Percentiles rank a stretch among this genome's conserved stretches.
These are phyloP conservation scores for Acyrthosiphon pisum DNA, from an alignment of 1,140 invertebrate species.

Conservation along the genomic window DNA sequence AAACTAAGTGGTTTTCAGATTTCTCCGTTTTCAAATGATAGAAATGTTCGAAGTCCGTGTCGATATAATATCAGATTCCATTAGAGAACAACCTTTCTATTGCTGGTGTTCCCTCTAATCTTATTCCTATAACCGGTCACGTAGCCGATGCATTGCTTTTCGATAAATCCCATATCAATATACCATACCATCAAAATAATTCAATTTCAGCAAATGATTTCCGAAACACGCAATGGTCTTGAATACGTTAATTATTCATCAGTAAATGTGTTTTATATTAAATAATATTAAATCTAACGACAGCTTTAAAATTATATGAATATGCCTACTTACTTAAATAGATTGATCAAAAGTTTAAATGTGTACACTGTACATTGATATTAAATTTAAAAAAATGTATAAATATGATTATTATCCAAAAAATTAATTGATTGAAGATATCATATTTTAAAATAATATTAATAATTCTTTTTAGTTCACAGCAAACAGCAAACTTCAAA, in stretches of 20 bases:
- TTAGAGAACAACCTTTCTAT: background rate
- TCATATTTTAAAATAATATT: background rate
- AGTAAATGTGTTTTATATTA: background rate
- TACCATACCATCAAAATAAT: background rate
- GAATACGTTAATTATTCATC: background rate
- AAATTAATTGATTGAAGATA: background rate
- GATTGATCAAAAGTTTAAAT: background rate
- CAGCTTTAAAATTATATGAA: background rate
- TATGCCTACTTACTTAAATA: background rate
- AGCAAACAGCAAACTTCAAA: background rate
- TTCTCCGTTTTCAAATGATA: conserved; percentile 13
- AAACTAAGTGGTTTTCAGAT: conserved; percentile 19
- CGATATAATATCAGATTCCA: conserved; percentile 7
- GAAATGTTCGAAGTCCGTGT: background rate
- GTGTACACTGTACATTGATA: background rate
- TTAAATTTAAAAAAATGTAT: background rate
- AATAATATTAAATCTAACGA: background rate
- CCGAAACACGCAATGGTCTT: background rate
- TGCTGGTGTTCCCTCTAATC: background rate
- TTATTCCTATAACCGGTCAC: background rate
- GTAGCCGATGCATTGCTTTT: background rate
- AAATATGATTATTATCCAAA: too few relatives aligned
- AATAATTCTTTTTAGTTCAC: background rate
- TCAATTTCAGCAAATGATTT: background rate
- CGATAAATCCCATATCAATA: background rate